Conservation (phyloP, 2,888 invertebrate species). For the Gari tellinella region DNA sequence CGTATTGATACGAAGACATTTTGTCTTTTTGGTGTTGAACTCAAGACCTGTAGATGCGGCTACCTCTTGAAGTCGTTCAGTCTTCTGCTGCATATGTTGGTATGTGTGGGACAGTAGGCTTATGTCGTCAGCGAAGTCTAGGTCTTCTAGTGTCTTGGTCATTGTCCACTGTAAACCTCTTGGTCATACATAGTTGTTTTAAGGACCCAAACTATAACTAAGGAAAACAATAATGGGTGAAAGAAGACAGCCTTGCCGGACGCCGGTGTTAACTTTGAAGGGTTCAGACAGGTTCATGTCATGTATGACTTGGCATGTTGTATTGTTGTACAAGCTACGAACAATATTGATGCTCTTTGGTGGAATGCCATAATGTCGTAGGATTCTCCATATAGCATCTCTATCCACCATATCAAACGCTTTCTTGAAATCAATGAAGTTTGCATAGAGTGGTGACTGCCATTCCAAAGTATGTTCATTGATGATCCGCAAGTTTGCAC, state of each 20-base stretch:
- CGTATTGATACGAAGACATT: too few relatives aligned
- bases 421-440: constrained; percentile 19
- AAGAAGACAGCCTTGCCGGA: not conserved
- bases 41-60: too few relatives aligned
- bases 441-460: too few relatives aligned
- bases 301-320: constrained; percentile 10
- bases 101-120: not conserved
- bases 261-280: not conserved
- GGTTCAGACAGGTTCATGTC: constrained; percentile 3
- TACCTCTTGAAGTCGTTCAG: too few relatives aligned
- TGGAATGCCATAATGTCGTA: constrained; percentile 14
- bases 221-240: not conserved
- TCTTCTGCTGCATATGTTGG: not conserved
- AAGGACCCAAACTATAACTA: not conserved
- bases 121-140: constrained; percentile 4
- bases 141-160: not conserved
- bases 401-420: constrained; percentile 23
- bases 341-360: constrained; percentile 4
- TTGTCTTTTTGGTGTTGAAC: too few relatives aligned
- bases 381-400: constrained; percentile 10
- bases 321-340: not conserved
- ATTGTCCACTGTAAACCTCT: constrained; percentile 11
- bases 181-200: constrained; percentile 6
- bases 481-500: too few relatives aligned
- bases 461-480: too few relatives aligned